Evolutionary conservation across 2,113 vertebrate genomes (phyloP), one percentile per base, ranked within the genome.

Genomic region (Sigmodon hispidus): DNA sequence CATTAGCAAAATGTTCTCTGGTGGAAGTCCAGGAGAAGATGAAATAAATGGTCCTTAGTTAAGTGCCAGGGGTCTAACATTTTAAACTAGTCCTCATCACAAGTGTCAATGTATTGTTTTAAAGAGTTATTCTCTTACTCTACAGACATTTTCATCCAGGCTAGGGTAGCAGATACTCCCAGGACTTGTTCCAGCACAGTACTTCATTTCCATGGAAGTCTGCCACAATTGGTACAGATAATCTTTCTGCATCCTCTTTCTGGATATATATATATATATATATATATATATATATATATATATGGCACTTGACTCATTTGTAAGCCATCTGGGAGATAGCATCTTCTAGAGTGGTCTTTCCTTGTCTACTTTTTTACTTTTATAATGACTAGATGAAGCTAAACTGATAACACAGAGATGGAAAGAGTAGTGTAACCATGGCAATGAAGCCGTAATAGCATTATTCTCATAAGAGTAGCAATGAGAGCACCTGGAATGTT

Each of bases 371-470:
- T 72, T 72, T 57, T 55, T 16, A 55, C 24, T 55, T 72, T 57
- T 3, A 19, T 40, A 4, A 7, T 43, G 0, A n/a, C 45, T 87
- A n/a, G 36, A 31, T 22, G 36, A 57, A 40, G 36, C 36, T 87
- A 45, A 52, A n/a, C 10, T 29, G 11, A 10, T 10, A 3, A 55
- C 34, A 55, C 43, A 55, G 12, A 11, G 29, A 31, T 6, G 22
- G n/a, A 29, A 70, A 55, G 0, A 1, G 29, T 5, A 65, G 29
- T 6, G 57, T 26, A 3, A 11, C 17, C 3, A 3, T 11, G 31
- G 17, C 8, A 1, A 2, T 48, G 43, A 34, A 36, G 10, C 31
- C 6, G 16, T 2, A 55, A 17, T 55, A 48, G 43, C 17, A 48
- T 16, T 34, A 17, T 13, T 45, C 1, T 16, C 11, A 24, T 21